Evolutionary conservation across 30 jellyfish, hydroid and myxozoan genomes (phyloP).

Genomic region (Hydractinia echinata): DNA sequence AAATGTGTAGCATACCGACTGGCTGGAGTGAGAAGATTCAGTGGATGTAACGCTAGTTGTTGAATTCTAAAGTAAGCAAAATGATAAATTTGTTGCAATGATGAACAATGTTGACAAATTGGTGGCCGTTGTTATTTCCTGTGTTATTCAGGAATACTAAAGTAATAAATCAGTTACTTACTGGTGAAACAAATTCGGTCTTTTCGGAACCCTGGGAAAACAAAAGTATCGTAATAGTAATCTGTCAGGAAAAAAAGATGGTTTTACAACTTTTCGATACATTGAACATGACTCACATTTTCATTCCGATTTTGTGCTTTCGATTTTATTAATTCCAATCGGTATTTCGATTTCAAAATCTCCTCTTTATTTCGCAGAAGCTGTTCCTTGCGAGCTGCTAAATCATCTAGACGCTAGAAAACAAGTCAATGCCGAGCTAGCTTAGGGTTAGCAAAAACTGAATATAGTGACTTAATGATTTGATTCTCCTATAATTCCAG

Average conservation of each 20-base stretch:
- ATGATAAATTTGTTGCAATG: neutral
- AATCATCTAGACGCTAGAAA: constrained; percentile 25
- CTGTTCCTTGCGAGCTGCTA: constrained; percentile 72
- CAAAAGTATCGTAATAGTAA: no score
- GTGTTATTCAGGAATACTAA: no score
- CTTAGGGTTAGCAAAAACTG: no score
- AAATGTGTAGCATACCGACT: neutral
- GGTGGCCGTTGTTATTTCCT: no score
- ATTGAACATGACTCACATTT: neutral
- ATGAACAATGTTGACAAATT: no score
- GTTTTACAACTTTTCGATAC: neutral
- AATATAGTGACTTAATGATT: no score
- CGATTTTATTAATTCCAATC: constrained; percentile 61
- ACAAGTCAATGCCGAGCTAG: neutral
- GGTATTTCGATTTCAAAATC: constrained; percentile 73
- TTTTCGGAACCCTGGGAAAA: no score
- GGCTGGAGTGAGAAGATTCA: neutral
- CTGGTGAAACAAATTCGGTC: no score
- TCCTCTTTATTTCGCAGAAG: constrained; percentile 59
- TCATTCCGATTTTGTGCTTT: constrained; percentile 38
- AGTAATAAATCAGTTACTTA: no score
- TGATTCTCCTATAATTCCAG: no score
- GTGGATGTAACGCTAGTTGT: constrained; percentile 5
- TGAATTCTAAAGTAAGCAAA: constrained; percentile 11
- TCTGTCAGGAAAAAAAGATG: no score